Base-by-base conservation (phyloP, 2,888 invertebrate genomes). In the Catocala fraxini region DNA sequence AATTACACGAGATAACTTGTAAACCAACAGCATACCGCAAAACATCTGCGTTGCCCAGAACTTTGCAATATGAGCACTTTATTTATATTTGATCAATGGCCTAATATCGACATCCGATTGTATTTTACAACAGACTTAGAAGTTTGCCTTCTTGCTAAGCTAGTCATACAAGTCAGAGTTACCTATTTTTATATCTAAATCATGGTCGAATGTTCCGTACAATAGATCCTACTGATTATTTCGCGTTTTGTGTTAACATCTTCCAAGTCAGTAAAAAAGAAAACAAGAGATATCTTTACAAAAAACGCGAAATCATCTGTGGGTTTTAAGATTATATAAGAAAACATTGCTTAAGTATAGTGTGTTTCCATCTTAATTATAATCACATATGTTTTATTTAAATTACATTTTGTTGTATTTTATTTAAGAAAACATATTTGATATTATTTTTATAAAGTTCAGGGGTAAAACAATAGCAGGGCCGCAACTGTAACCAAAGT, bases 391-490 rank as follows among this genome's bases (percentile, higher is more conserved):
- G 33, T 58, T 35, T 49, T 56, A 13, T 34, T 25, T 12, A 11
- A 43, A 39, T 12, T 9, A 34, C 13, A 47, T 12, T 11, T 25
- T 49, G 12, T 25, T 25, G 11, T 3, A 33, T 33, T 33, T 5
- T 6, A 25, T 48, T 10, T 9, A 39, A 5, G 11, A 11, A 57
- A 39, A 43, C 7, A 34, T 47, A 41, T 42, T 47, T 52, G 13
- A n/a, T 46, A 33, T 33, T 6, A 25, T 49, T 45, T 45, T 42
- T 5, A 42, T 15, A 56, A 56, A 52, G 54, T 77, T 90, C 78
- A 91, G 57, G 82, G 87, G 43, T 86, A 80, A 73, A 84, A 88
- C 56, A 88, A 77, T 60, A 89, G 63, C 52, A 92, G 74, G 53
- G 81, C 75, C 55, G 85, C 69, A 12, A 90, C 66, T 39, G 81